Base-by-base conservation (phyloP, 2,888 invertebrate species). In the Aricia artaxerxes region DNA sequence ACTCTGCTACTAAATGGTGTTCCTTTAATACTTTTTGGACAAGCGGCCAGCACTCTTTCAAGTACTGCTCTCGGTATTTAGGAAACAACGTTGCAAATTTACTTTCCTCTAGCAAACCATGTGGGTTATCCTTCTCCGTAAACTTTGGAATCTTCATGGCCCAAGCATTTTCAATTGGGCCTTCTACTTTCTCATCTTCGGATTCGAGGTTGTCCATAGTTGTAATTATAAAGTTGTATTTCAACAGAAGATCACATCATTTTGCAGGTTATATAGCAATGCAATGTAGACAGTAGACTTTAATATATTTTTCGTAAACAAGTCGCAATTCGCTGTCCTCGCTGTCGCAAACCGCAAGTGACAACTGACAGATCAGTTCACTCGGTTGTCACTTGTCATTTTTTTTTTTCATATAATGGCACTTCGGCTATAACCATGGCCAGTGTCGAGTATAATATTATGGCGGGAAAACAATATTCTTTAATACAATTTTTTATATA, bases 31-130 rank as follows among this genome's bases (percentile, higher is more conserved):
- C 95, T 91, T 98, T 98, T 87, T 98, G 97, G 0, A 99, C 97
- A 3, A 99, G 92, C 0, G 99, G 98, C 99, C 99, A 99, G 87
- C 98, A 97, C 94, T 99, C 98, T 86, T 97, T 96, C 9, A 99
- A 92, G 91, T 99, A 99, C 85, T 98, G 97, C 91, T 99, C 99
- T 80, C 99, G 95, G 88, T 99, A 99, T 90, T 98, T 98, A 0
- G 99, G 99, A 91, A 99, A 99, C 24, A 99, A 92, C 1, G 98
- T 98, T 0, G 99, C 99, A 92, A 99, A 99, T 6, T 98, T 97
- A 88, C 99, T 99, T 94, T 99, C 99, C 88, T 98, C 98, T 9
- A 98, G 87, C 76, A 99, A 92, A 72, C 98, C 97, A 94, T 97
- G 95, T 80, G 97, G 98, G 92, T 99, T 99, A 88, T 99, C 97